These are phyloP conservation scores for Podabrus alpinus DNA, from an alignment of 2,888 invertebrate genomes.

Conservation along the genomic window DNA sequence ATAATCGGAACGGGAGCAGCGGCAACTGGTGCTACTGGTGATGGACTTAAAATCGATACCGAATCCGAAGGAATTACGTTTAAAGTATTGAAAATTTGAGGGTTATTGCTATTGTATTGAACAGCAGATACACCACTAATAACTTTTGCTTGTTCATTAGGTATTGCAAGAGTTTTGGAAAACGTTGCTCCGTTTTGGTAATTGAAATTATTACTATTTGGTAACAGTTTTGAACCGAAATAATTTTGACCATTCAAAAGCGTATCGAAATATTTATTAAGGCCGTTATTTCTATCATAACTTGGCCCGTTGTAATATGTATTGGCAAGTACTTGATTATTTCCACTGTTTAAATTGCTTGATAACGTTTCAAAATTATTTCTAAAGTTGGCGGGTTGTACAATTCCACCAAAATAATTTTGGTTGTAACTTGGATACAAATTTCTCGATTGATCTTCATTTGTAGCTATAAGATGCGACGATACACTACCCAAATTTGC, in stretches of 20 bases:
- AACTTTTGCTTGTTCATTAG: neutral
- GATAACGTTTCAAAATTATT: neutral
- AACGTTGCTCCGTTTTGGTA: neutral
- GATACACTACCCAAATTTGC: slow-evolving; percentile 47
- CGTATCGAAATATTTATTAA: too few relatives aligned
- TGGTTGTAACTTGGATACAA: too few relatives aligned
- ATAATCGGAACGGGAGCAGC: slow-evolving; percentile 45
- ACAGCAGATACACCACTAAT: neutral
- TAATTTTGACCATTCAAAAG: neutral
- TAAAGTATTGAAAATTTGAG: neutral
- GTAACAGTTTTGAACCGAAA: neutral
- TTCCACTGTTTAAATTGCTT: neutral
- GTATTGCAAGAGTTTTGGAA: neutral
- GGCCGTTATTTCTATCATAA: too few relatives aligned
- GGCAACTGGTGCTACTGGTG: slow-evolving; percentile 39
- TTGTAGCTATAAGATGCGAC: slow-evolving; percentile 21
- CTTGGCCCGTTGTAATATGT: neutral
- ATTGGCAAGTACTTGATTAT: neutral
- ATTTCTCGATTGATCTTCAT: slow-evolving; percentile 21
- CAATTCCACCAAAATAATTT: neutral
- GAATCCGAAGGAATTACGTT: slow-evolving; percentile 11
- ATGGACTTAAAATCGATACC: slow-evolving; percentile 28
- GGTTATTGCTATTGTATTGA: neutral
- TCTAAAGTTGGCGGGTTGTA: neutral
- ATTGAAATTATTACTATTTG: neutral